Evolutionary conservation across 1,140 invertebrate species (phyloP), one percentile per base, ranked within the genome.

Genomic region (Coptotermes formosanus): DNA sequence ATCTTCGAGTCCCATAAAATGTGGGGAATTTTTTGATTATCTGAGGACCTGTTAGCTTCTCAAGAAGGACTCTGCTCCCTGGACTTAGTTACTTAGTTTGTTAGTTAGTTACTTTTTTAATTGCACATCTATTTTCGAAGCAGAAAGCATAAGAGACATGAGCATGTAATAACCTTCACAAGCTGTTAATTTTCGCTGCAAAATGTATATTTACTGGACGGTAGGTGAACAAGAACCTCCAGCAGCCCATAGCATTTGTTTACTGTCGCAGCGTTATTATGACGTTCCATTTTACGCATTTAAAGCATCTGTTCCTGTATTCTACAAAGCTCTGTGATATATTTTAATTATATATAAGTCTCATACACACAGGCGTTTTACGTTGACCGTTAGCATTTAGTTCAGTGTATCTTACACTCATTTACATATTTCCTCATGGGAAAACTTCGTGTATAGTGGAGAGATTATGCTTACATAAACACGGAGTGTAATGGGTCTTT

Each of bases 401-500:
- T 30, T 75, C n/a, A 75, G 25, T 75, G 64, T 75, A 75, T 75
- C 64, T 75, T 30, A 25, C 14, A 75, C 64, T 75, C 64, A 75
- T 75, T 75, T 75, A 75, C 64, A 75, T 75, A 75, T 75, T 75
- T 25, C 64, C 64, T 75, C 25, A 14, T 30, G 64, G 64, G 64
- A 75, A 75, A 75, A 75, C 64, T 75, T 75, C 64, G n/a, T 75
- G 25, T 75, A 9, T 25, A 30, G 64, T n/a, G 25, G 64, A 75
- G 64, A 75, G 64, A 75, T 75, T 75, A 75, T 25, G 64, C n/a
- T 75, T n/a, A 30, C 30, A 75, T 75, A 75, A 75, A 75, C 64
- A 75, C 25, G n/a, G 25, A 75, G 25, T 30, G 30, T 25, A 75
- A 75, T 75, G n/a, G 64, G 64, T 75, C 64, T 75, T 75, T 75